phyloP scores from a whole-genome alignment of 2,113 vertebrate genomes.

The Polypterus bichir region DNA sequence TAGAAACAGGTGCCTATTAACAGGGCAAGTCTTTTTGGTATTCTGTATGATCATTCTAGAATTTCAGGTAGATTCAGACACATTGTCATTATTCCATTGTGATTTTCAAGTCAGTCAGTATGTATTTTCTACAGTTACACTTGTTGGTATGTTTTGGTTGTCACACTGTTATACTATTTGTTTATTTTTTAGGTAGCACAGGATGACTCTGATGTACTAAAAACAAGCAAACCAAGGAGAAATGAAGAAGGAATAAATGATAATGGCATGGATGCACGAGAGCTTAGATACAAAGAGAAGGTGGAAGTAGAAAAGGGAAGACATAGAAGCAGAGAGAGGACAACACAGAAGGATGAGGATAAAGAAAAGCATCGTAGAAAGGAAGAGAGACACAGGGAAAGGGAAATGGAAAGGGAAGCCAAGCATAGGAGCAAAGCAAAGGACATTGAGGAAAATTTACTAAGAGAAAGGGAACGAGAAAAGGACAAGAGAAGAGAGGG shows the following conservation, averaged over 20 bases:
- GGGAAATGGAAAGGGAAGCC: slow-evolving; percentile 11
- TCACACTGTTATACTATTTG: background rate
- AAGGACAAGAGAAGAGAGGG: slow-evolving; percentile 26
- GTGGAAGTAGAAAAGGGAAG: too few species aligned
- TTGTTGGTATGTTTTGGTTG: background rate
- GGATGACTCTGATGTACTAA: slow-evolving; percentile 25
- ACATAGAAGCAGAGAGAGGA: too few species aligned
- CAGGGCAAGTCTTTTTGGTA: background rate
- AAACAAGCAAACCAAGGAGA: slow-evolving; percentile 13
- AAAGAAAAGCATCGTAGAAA: slow-evolving; percentile 36
- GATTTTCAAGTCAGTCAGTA: background rate
- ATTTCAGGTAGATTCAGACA: background rate
- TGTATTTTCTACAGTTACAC: background rate
- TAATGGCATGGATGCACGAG: slow-evolving; percentile 33
- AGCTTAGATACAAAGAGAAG: slow-evolving; percentile 23
- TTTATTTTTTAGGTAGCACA: slow-evolving; percentile 21
- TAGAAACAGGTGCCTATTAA: background rate
- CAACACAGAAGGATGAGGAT: too few species aligned
- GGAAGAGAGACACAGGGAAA: slow-evolving; percentile 30
- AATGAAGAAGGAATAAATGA: slow-evolving; percentile 29
- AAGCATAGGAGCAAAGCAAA: slow-evolving; percentile 11
- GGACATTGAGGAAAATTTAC: slow-evolving; percentile 6
- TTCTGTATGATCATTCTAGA: background rate
- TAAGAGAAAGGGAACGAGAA: slow-evolving; percentile 27
- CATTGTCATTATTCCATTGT: background rate